These are phyloP conservation scores for Dasypogon diadema DNA, from an alignment of 2,888 invertebrate genomes.

Conservation along the genomic window DNA sequence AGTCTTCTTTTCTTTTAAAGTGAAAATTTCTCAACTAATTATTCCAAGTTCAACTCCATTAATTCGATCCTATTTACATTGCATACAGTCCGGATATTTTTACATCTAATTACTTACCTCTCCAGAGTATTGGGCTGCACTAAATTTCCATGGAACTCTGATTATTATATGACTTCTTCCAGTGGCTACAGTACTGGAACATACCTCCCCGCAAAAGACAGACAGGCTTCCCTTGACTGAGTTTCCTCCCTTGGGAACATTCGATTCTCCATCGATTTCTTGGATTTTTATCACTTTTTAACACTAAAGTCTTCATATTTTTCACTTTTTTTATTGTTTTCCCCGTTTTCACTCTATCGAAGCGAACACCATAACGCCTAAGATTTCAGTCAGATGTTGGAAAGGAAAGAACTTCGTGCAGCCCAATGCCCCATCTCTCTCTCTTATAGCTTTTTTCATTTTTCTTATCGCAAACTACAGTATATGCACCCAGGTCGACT, in stretches of 20 bases:
- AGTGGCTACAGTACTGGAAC: neutral
- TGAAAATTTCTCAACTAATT: too few relatives aligned
- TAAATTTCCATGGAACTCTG: slow-evolving; percentile 32
- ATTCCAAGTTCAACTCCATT: too few relatives aligned
- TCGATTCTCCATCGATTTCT: neutral
- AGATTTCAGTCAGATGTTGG: neutral
- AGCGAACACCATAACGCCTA: slow-evolving; percentile 2
- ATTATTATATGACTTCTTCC: slow-evolving; percentile 14
- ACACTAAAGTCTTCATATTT: slow-evolving; percentile 25
- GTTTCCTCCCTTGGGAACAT: neutral
- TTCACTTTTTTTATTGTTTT: neutral
- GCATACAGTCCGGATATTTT: neutral
- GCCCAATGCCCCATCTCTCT: slow-evolving; percentile 53
- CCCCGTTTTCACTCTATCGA: neutral
- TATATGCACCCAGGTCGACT: slow-evolving; percentile 60
- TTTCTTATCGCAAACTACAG: slow-evolving; percentile 56
- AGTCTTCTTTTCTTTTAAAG: too few relatives aligned
- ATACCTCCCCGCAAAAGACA: slow-evolving; percentile 17
- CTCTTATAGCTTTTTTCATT: slow-evolving; percentile 53
- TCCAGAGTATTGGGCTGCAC: slow-evolving; percentile 52
- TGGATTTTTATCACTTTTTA: slow-evolving; percentile 1
- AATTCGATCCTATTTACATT: too few relatives aligned
- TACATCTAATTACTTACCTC: slow-evolving; percentile 39
- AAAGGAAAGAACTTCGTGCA: slow-evolving; percentile 48
- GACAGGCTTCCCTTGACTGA: neutral